A percentile compares a stretch with the other conserved stretches of the same genome.
These are phyloP conservation scores for Corvus cornix DNA, from an alignment of 2,113 vertebrate species.

Conservation along the genomic window DNA sequence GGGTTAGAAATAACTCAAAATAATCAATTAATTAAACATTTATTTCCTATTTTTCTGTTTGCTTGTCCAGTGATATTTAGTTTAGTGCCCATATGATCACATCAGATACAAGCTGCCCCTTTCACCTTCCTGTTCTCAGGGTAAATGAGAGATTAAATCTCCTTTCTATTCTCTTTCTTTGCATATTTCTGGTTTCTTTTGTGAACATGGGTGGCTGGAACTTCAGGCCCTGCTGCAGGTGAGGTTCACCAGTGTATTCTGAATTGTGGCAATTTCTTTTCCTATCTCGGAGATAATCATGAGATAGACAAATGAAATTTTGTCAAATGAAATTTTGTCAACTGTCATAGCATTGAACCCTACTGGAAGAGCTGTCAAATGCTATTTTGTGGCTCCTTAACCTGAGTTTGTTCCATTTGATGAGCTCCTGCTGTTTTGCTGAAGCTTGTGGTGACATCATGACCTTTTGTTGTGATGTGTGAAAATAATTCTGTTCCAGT, in stretches of 20 bases:
- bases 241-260: not conserved
- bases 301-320: not conserved
- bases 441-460: not conserved
- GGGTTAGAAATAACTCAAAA: not conserved
- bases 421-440: not conserved
- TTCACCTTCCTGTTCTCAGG: not conserved
- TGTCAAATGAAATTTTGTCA: not conserved
- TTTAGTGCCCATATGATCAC: fast-evolving
- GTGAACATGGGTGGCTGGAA: not conserved
- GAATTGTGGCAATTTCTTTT: not conserved
- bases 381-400: not conserved
- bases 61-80: not conserved
- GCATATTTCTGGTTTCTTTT: not conserved
- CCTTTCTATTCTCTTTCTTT: not conserved
- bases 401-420: not conserved
- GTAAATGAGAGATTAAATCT: not conserved
- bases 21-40: not conserved
- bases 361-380: not conserved
- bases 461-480: not conserved
- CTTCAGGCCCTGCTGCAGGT: not conserved
- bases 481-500: not conserved
- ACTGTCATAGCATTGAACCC: not conserved
- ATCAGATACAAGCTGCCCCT: not conserved
- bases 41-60: not conserved
- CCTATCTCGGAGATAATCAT: not conserved